Evolutionary conservation across 2,797 vertebrate genomes (phyloP), one percentile per base, ranked within the genome.

Genomic region (Brachyalestes nurse): DNA sequence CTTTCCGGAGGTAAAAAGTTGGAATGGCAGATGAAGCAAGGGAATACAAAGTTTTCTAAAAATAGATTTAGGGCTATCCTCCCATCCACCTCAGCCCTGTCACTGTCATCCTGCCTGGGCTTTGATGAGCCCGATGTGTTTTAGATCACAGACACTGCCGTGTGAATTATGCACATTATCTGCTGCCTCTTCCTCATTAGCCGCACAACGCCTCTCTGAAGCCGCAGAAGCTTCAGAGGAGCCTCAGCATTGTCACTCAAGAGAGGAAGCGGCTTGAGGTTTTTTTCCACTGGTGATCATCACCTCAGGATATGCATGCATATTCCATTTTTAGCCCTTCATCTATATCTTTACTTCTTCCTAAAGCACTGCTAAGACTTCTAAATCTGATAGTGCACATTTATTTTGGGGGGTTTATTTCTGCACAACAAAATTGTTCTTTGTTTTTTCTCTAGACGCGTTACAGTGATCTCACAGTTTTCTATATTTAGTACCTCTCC

Each of bases 111-210:
- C 40, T 85, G 73, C 71, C 53, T 45, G 62, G 40, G 81, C 90
- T 91, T 88, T 88, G 88, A 91, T 89, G 87, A 89, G 88, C 87
- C 83, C 80, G 66, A 79, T 64, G 81, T 88, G 86, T 57, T 23
- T 75, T 79, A 73, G 87, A 90, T 91, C 83, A 89, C 51, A 87
- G 79, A 85, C 84, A 80, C 84, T 88, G 85, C 84, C 77, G 4
- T 10, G 84, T 91, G 87, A 90, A 89, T 91, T 87, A 88, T 89
- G 86, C 90, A 88, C 88, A 88, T 89, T 88, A 88, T 88, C 76
- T 78, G 61, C 84, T 72, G 55, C 60, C 65, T 66, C 72, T 87
- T 71, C 70, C 89, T 90, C 86, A 81, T 86, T 76, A 42, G 79
- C 72, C 82, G 66, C 84, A 85, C 87, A 87, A 81, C 87, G 83